Base-by-base conservation (phyloP, 1,140 invertebrate species). In the Ganaspis sp. region DNA sequence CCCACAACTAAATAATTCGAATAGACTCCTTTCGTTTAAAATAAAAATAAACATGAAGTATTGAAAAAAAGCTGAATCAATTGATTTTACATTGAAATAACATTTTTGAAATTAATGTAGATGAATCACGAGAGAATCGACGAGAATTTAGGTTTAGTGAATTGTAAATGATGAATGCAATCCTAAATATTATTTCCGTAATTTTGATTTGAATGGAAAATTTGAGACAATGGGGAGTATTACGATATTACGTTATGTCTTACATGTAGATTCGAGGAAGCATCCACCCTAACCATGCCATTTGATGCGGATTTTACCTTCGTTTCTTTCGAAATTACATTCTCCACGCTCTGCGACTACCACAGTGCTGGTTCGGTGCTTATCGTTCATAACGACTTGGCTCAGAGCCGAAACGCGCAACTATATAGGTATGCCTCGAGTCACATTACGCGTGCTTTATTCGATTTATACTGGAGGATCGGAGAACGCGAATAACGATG, bases 281-380 rank as follows among this genome's bases (percentile, higher is more conserved):
- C 58, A 29, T n/a, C 58, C 26, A 34, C 23, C 58, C 58, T 64
- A 58, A 58, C 23, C 54, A 26, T 64, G 58, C 58, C 11, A 64
- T 29, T 64, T 64, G 58, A 64, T 64, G 26, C 58, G 58, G 58
- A 11, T 64, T 64, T 64, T 77, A 73, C 70, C 69, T 45, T 75
- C 42, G 75, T 37, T 74, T 40, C 78, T 82, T 82, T 76, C 81
- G 78, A 79, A 80, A 82, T 82, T 45, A 69, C 74, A 80, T 82
- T 80, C 81, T 82, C 76, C 74, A 80, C 81, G 81, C 75, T 82
- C 19, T 19, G 42, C 77, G 75, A 69, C 15, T 49, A 64, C 71
- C 64, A 74, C 74, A 74, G 79, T 70, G 72, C 75, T 75, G 80
- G 72, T 81, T 77, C 80, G 80, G 49, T 78, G 80, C 76, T 73